These are phyloP conservation scores for Argyresthia goedartella DNA, from an alignment of 2,888 invertebrate genomes.

Conservation along the genomic window DNA sequence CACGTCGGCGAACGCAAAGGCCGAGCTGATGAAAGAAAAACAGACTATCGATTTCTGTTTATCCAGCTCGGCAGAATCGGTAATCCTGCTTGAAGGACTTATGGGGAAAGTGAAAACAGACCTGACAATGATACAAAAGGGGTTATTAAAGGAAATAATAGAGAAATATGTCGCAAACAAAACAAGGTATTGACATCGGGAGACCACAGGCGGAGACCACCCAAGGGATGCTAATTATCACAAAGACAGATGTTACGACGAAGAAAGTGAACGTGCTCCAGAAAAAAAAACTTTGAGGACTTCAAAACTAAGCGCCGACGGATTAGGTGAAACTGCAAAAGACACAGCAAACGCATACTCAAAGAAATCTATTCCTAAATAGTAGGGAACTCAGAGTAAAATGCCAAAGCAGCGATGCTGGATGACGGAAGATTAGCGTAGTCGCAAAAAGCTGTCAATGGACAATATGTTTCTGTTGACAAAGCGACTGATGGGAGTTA, in stretches of 20 bases:
- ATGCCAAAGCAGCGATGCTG: slow-evolving; percentile 1
- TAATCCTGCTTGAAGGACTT: slow-evolving; percentile 35
- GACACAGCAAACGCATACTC: slow-evolving; percentile 7
- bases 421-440: not conserved
- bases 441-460: slow-evolving; percentile 47
- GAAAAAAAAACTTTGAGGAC: slow-evolving; percentile 50
- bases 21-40: slow-evolving; percentile 6
- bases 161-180: slow-evolving; percentile 29
- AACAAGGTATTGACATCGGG: slow-evolving; percentile 6
- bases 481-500: slow-evolving; percentile 51
- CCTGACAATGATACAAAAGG: slow-evolving; percentile 44
- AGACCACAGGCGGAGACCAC: slow-evolving; percentile 42
- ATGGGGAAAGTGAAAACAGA: slow-evolving; percentile 59
- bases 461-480: slow-evolving; percentile 56
- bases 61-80: slow-evolving; percentile 20
- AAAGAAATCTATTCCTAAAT: slow-evolving; percentile 11
- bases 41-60: slow-evolving; percentile 48
- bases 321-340: slow-evolving; percentile 34
- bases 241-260: slow-evolving; percentile 49
- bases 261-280: slow-evolving; percentile 45
- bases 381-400: slow-evolving; percentile 6
- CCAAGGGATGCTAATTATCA: slow-evolving; percentile 48
- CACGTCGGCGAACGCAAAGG: slow-evolving; percentile 6
- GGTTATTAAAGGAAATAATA: slow-evolving; percentile 36
- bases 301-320: slow-evolving; percentile 64